These are phyloP conservation scores for Diplodus sargus DNA, from an alignment of 2,797 vertebrate species.

Conservation along the genomic window DNA sequence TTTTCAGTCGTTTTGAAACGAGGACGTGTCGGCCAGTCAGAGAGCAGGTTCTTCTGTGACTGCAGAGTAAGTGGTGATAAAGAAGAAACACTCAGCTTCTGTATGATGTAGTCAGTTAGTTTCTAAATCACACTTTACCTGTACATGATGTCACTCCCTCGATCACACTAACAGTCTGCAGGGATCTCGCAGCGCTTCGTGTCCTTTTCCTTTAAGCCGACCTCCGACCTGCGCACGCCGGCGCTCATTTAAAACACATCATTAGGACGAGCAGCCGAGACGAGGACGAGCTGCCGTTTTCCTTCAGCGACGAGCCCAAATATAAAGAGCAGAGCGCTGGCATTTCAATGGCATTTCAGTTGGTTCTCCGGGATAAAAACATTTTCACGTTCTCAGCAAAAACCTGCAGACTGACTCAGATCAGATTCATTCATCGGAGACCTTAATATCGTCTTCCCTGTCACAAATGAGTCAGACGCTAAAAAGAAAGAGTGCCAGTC, in stretches of 20 bases:
- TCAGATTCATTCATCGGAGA: constrained; percentile 26
- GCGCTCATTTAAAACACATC: constrained; percentile 33
- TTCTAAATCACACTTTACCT: not conserved
- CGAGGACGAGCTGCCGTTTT: not conserved
- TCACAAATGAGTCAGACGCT: not conserved
- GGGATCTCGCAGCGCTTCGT: not conserved
- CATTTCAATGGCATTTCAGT: constrained; percentile 53
- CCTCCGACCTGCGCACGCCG: not conserved
- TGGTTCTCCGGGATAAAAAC: constrained; percentile 3
- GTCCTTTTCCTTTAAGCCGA: constrained; percentile 26
- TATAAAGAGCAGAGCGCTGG: constrained; percentile 24
- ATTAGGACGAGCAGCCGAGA: not conserved
- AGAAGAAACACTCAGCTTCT: not conserved
- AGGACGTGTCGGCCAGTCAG: not conserved
- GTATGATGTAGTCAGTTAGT: no score
- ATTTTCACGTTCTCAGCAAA: constrained; percentile 13
- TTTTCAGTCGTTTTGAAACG: no score
- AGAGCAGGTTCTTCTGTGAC: not conserved
- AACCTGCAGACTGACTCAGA: constrained; percentile 24
- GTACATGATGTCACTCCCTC: constrained; percentile 18
- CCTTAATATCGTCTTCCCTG: constrained; percentile 1
- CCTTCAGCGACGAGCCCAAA: constrained; percentile 5
- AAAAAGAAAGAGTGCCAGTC: not conserved
- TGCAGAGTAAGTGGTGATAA: not conserved
- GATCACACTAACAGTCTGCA: not conserved